phyloP scores from a whole-genome alignment of 2,113 vertebrate species.

The Mustelus asterias region DNA sequence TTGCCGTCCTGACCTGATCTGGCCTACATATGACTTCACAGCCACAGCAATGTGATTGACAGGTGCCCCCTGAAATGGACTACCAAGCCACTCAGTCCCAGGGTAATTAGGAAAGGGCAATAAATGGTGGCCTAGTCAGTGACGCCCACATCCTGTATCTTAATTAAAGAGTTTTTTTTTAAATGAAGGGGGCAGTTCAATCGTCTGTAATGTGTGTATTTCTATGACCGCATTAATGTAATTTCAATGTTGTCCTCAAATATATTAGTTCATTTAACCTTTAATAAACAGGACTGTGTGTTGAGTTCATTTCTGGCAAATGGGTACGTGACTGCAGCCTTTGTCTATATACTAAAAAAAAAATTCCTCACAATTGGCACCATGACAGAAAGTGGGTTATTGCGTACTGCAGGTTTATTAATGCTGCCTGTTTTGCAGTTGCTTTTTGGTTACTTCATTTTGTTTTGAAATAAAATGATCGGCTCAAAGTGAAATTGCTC shows the following conservation, averaged over 20 bases:
- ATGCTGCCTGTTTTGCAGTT: background rate
- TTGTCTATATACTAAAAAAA: background rate
- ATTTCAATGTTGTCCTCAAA: background rate
- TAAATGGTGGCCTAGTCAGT: no score
- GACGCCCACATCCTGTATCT: no score
- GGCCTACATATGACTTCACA: no score
- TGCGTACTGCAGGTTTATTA: background rate
- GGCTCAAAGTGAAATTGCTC: background rate
- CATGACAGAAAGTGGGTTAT: background rate
- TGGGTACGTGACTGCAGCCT: background rate
- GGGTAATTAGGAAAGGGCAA: no score
- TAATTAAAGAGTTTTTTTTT: no score
- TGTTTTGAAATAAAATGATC: background rate
- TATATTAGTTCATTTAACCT: background rate
- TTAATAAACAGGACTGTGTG: background rate
- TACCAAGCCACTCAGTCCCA: no score
- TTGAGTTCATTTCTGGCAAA: background rate
- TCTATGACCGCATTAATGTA: background rate
- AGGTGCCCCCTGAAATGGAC: no score
- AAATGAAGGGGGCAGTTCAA: background rate
- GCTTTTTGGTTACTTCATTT: background rate
- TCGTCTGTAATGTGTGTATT: background rate
- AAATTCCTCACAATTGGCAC: background rate
- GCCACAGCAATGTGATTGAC: no score
- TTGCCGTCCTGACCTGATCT: no score